Percentiles rank a stretch among this genome's conserved stretches.
Evolutionary conservation across 1,140 invertebrate genomes (phyloP).

Genomic region (Paraescarpia echinospica): DNA sequence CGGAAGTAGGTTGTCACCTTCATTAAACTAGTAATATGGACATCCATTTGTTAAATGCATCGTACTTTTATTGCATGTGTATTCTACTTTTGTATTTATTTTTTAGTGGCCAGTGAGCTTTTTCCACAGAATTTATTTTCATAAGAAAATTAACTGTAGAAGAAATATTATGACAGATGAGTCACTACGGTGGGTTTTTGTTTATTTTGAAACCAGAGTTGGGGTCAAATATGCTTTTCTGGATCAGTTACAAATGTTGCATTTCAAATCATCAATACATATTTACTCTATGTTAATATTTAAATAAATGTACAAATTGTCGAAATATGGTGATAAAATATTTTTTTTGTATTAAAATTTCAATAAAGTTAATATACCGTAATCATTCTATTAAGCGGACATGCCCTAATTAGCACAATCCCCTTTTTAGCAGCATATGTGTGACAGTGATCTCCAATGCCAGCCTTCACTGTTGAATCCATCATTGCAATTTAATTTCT

Average conservation of each 20-base stretch:
- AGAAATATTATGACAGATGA: not conserved
- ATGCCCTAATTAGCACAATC: too few relatives aligned
- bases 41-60: not conserved
- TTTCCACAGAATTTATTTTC: constrained; percentile 1
- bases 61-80: not conserved
- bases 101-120: not conserved
- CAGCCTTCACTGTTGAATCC: too few relatives aligned
- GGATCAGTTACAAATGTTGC: not conserved
- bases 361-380: not conserved
- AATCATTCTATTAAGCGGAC: too few relatives aligned
- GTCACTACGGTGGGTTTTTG: not conserved
- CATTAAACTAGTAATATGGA: not conserved
- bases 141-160: not conserved
- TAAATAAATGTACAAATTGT: too few relatives aligned
- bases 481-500: too few relatives aligned
- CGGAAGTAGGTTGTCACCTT: not conserved
- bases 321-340: too few relatives aligned
- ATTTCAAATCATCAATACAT: too few relatives aligned
- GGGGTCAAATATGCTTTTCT: not conserved
- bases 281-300: too few relatives aligned
- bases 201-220: not conserved
- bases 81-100: not conserved
- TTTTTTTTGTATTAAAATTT: too few relatives aligned
- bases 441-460: too few relatives aligned
- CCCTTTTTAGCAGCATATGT: too few relatives aligned